These are phyloP conservation scores for Caenorhabditis afra DNA, from an alignment of 2,888 invertebrate genomes.

Conservation along the genomic window DNA sequence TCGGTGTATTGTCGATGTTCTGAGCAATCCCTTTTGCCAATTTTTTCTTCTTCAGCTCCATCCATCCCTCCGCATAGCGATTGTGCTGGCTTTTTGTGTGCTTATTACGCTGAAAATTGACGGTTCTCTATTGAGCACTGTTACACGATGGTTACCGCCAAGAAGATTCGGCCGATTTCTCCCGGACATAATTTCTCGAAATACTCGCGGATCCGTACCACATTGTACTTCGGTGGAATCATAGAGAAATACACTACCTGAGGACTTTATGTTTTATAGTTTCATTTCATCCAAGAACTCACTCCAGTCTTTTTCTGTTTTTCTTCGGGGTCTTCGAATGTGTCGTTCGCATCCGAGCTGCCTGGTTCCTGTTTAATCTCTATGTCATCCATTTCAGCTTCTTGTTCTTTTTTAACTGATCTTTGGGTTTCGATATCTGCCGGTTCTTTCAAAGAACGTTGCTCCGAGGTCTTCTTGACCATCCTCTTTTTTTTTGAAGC, in stretches of 20 bases:
- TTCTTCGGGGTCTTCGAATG: conserved; percentile 31
- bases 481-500: conserved; percentile 39
- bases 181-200: conserved; percentile 72
- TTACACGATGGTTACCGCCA: conserved; percentile 64
- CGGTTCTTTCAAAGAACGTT: not conserved
- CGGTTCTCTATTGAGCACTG: not conserved
- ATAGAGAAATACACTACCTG: conserved; percentile 75
- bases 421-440: too few relatives aligned
- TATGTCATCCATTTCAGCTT: conserved; percentile 6
- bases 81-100: conserved; percentile 43
- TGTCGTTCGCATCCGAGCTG: conserved; percentile 6
- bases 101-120: conserved; percentile 62
- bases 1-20: conserved; percentile 89
- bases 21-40: conserved; percentile 89
- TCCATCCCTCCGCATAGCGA: conserved; percentile 78
- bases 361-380: conserved; percentile 19
- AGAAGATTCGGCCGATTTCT: conserved; percentile 73
- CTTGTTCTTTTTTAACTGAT: not conserved
- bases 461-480: conserved; percentile 9
- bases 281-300: conserved; percentile 8
- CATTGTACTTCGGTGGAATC: conserved; percentile 77
- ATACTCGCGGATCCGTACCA: conserved; percentile 67
- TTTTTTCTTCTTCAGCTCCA: conserved; percentile 76
- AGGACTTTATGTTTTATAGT: conserved; percentile 1
- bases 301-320: conserved; percentile 67